Base-by-base conservation (phyloP, 2,113 vertebrate species). In the Hemiprocne comata region DNA sequence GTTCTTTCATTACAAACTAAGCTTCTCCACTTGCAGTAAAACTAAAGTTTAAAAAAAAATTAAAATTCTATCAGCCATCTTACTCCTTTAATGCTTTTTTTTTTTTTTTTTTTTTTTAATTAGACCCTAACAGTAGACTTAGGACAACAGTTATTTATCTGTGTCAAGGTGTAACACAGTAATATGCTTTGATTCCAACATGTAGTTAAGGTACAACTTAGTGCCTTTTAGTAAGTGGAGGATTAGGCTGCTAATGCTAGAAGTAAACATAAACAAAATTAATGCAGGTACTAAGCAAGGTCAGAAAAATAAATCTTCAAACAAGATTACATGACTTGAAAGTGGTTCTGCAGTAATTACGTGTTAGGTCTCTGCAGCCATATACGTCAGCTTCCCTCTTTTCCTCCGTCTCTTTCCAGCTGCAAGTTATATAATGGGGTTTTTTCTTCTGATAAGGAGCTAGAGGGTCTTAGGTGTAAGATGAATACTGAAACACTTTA, bases 221-320 rank as follows among this genome's bases (percentile, higher is more conserved):
- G 1, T 55, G 14, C 36, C 20, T 84, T 86, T 44, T 44, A 54
- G 11, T 75, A 92, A 92, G 36, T 44, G 67, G 42, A 95, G 80
- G 20, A 76, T 90, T 76, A 94, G 19, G 13, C 14, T 61, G 12
- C 16, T 87, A 85, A 74, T 77, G 14, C 50, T 46, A 55, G 85
- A 93, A 60, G 33, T 71, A 95, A 97, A 90, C 53, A 54, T 70
- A 75, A 96, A 81, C 3, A 71, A 29, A 90, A 94, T 89, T 94
- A 95, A 64, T 44, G 51, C 17, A 91, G 69, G 77, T 5, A 81
- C 38, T 92, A 71, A 92, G 50, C 20, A 86, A 96, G 48, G 84
- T 88, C 53, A 96, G 92, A 74, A 71, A 89, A 93, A 69, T 6
- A 91, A 79, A 66, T 54, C 54, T 91, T 90, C 66, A 57, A 57